A percentile compares a stretch with the other conserved stretches of the same genome.
phyloP scores from a whole-genome alignment of 1,140 invertebrate species.

The Cyclargus thomasi region DNA sequence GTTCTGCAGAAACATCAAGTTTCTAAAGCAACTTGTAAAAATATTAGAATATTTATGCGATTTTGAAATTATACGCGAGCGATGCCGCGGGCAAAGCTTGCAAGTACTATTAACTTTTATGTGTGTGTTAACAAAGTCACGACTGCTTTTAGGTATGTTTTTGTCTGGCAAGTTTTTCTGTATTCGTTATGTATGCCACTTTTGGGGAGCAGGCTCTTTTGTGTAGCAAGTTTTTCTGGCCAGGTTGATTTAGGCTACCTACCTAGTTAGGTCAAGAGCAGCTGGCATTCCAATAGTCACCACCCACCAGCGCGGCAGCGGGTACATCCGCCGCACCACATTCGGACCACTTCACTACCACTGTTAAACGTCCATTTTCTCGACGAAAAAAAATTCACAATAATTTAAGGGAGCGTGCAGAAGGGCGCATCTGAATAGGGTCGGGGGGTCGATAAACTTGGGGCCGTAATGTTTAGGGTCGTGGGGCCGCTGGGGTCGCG shows the following conservation, averaged over 20 bases:
- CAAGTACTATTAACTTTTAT: no score
- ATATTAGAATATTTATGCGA: no score
- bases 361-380: constrained; percentile 34
- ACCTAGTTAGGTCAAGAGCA: constrained; percentile 70
- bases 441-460: constrained; percentile 62
- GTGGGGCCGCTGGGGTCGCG: constrained; percentile 29
- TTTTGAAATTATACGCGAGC: no score
- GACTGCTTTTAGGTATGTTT: no score
- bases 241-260: not conserved
- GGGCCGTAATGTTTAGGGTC: constrained; percentile 28
- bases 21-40: no score
- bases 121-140: no score
- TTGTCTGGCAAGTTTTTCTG: no score
- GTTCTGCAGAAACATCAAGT: no score
- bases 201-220: no score
- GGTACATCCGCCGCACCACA: constrained; percentile 63
- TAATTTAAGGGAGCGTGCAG: constrained; percentile 67
- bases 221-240: not conserved
- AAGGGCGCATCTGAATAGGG: constrained; percentile 60
- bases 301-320: constrained; percentile 63
- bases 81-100: no score
- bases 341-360: constrained; percentile 32
- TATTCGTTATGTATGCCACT: no score
- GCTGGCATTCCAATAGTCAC: constrained; percentile 68
- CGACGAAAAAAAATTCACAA: constrained; percentile 47